Base-by-base conservation (phyloP, 2,888 invertebrate genomes). In the Drosophila pseudotakahashii region DNA sequence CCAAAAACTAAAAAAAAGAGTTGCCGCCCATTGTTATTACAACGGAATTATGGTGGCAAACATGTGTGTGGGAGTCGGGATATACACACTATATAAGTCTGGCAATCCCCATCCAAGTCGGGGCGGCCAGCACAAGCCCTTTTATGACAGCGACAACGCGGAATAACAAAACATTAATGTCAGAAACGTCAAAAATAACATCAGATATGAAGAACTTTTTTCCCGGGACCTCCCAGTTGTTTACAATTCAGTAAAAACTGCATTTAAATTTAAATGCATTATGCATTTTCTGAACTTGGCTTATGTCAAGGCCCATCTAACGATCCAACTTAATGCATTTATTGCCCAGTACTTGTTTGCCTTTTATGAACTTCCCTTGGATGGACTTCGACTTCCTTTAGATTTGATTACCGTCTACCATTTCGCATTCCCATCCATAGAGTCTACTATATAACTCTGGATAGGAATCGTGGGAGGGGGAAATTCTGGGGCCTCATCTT, bases 161-260 rank as follows among this genome's bases (percentile, higher is more conserved):
- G 36, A 78, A 76, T 61, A 89, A 85, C 86, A 85, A 88, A 74
- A 76, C 86, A 89, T 83, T 78, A 77, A 86, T 89, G 87, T 89
- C 89, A 88, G 78, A 88, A 83, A 77, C 79, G 83, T 85, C 89
- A 89, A 74, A 77, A 73, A 73, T 66, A 81, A 78, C 78, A 87
- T 64, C 66, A 73, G 69, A 73, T 64, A 64, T 66, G 7, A 37
- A 42, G 6, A 34, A 50, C 64, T 48, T 36, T 60, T 58, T 59
- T 41, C 51, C 45, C 71, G 69, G 77, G 89, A 89, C 83, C 88
- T 88, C 83, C 81, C 79, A 74, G 81, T 76, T 80, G 82, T 84
- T 87, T 81, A 83, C 67, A 66, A 59, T 53, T 26, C 39, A 73
- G 48, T 62, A 41, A 69, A 76, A 76, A 76, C 62, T 75, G 79